Evolutionary conservation across 1,140 invertebrate genomes (phyloP), one percentile per base, ranked within the genome.

Genomic region (Andricus grossulariae): DNA sequence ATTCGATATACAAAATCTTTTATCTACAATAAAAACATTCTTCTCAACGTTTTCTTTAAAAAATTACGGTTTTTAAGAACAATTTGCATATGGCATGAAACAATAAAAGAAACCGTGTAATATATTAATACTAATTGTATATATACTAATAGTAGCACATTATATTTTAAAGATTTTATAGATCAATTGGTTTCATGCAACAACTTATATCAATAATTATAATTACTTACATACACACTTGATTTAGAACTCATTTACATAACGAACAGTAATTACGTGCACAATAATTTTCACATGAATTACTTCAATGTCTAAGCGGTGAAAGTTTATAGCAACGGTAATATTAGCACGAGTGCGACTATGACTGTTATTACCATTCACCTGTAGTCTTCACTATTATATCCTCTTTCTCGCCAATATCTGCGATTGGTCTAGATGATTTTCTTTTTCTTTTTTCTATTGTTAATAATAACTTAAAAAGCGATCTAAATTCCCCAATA

Each of bases 241-340:
- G 13, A 66, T 66, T 32, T 25, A 66, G 32, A n/a, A 66, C 60
- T 66, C 60, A 66, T 66, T 66, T 66, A 39, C 32, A 66, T 66
- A 66, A 66, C 60, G 60, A 32, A 66, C 15, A 39, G 60, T 21
- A 66, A 66, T 66, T 66, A 39, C 25, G 39, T 66, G 25, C 32
- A 39, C 32, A 66, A 66, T 66, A 66, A 66, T 66, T 66, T 39
- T 39, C 60, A 66, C n/a, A 45, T 25, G 39, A 39, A 66, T 66
- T 66, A 66, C 60, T 66, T n/a, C 32, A 66, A 66, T 45, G 25
- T 66, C 6, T 16, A n/a, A 39, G 25, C 32, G 60, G 60, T 39
- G 60, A 66, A 66, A 66, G 60, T 66, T 21, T 45, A 45, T 66
- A 66, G 60, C 25, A 66, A 66, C 60, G 32, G 25, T 10, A 66